Evolutionary conservation across 2,113 vertebrate genomes (phyloP), one percentile per base, ranked within the genome.

Genomic region (Tachysurus vachellii): DNA sequence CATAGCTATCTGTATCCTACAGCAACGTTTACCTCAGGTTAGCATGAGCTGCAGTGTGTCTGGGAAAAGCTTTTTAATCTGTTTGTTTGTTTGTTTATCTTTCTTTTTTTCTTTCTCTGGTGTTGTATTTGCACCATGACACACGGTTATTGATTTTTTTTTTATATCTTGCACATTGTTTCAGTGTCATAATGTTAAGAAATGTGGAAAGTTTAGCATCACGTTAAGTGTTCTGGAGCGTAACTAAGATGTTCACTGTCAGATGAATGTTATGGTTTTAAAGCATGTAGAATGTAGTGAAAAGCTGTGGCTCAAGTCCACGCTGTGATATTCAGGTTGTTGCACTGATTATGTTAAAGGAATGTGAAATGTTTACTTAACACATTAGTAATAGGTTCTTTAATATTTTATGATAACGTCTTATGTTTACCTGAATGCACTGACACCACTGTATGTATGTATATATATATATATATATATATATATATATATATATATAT

Each of bases 381-480:
- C 53, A 79, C 79, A 71, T 42, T 70, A 87, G 83, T 73, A 23
- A 70, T 80, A 80, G 84, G 56, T 68, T 88, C 23, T 84, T 86
- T 83, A 57, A 86, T 86, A 80, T 84, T 84, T 88, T 62, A 81
- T 79, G 6, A 75, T 44, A 62, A 75, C 26, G 80, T 86, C 23
- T 88, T 82, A 62, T 31, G 85, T 89, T 88, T 82, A 87, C 84
- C 81, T 86, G 57, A 84, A 76, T 87, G 87, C 87, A 90, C 89
- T 90, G 89, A 88, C 87, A 82, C 82, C 84, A 88, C 89, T 86
- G 87, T 90, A 82, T 90, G 23, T 77, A 21, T 28, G 64, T 88
- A 3, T 23, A 1, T 50, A 8, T 77, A 5, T 50, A 13, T 47
- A n/a, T 12, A 23, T 44, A 50, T 14, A 80, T 84, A 17, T 59